Conservation (phyloP, 2,797 vertebrate genomes). For the Molothrus ater region DNA sequence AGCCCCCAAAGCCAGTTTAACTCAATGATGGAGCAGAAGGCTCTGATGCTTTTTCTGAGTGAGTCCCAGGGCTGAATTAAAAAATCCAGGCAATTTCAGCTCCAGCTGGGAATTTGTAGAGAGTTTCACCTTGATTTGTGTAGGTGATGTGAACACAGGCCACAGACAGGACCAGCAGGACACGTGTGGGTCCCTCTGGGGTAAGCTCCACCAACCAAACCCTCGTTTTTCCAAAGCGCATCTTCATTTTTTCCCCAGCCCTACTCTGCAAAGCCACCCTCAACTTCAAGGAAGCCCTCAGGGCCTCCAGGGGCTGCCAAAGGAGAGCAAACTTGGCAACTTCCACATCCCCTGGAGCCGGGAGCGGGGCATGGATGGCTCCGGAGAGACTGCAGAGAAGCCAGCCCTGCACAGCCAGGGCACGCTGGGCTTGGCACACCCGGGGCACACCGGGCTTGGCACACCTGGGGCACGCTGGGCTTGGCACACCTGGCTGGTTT, state of each 20-base stretch:
- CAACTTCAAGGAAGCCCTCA: not conserved
- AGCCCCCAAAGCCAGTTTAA: not conserved
- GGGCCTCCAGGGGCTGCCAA: slow-evolving; percentile 40
- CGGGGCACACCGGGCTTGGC: not conserved
- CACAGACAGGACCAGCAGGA: not conserved
- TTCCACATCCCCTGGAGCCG: slow-evolving; percentile 5
- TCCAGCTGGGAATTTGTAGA: not conserved
- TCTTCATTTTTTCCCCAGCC: not conserved
- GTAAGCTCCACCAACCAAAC: not conserved
- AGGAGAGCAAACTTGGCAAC: slow-evolving; percentile 31
- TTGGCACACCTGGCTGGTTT: not conserved
- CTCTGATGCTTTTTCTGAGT: slow-evolving; percentile 6
- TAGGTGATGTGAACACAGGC: not conserved
- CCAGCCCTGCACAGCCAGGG: slow-evolving; percentile 3
- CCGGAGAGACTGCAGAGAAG: not conserved
- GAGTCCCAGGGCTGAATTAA: not conserved
- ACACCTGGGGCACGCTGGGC: not conserved
- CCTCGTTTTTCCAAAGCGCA: not conserved
- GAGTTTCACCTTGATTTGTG: not conserved
- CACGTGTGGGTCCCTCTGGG: fast-evolving
- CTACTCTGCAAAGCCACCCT: not conserved
- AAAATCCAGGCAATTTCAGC: not conserved
- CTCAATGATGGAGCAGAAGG: not conserved
- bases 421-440: not conserved
- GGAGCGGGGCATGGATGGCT: not conserved